These are phyloP conservation scores for Andrena minutula DNA, from an alignment of 2,888 invertebrate genomes.

Conservation along the genomic window DNA sequence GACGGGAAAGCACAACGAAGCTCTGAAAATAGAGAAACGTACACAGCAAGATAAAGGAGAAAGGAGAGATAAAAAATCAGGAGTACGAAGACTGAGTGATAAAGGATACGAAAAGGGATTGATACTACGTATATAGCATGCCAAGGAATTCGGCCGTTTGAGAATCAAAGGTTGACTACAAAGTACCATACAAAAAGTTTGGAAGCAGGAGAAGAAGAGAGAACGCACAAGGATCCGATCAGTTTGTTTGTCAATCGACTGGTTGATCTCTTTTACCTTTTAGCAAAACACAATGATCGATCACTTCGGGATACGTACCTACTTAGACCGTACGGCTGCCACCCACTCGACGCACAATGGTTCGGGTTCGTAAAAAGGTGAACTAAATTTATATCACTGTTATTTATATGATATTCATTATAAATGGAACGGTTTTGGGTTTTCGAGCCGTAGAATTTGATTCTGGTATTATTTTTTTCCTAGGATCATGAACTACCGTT, in stretches of 20 bases:
- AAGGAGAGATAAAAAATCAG: not conserved
- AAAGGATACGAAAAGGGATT: conserved; percentile 24
- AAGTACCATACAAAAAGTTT: conserved; percentile 54
- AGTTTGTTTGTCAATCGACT: conserved; percentile 19
- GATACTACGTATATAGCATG: conserved; percentile 8
- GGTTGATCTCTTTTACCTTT: conserved; percentile 66
- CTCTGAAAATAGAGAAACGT: conserved; percentile 30
- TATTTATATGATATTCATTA: no score
- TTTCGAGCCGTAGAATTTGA: no score
- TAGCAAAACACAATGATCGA: conserved; percentile 66
- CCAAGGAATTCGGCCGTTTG: conserved; percentile 54
- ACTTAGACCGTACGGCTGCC: conserved; percentile 45
- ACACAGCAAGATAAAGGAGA: not conserved
- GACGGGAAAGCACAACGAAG: conserved; percentile 37
- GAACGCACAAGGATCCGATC: conserved; percentile 27
- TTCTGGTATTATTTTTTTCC: no score
- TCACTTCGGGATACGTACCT: conserved; percentile 68
- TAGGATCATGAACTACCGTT: no score
- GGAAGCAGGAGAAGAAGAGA: conserved; percentile 10
- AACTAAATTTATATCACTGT: no score
- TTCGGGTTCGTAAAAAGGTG: no score
- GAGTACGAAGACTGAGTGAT: conserved; percentile 9
- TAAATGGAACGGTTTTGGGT: no score
- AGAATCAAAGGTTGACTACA: conserved; percentile 75
- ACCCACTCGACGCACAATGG: not conserved